Percentiles rank a stretch among this genome's conserved stretches.
These are phyloP conservation scores for Eudasyphora cyanicolor DNA, from an alignment of 2,888 invertebrate genomes.

Conservation along the genomic window DNA sequence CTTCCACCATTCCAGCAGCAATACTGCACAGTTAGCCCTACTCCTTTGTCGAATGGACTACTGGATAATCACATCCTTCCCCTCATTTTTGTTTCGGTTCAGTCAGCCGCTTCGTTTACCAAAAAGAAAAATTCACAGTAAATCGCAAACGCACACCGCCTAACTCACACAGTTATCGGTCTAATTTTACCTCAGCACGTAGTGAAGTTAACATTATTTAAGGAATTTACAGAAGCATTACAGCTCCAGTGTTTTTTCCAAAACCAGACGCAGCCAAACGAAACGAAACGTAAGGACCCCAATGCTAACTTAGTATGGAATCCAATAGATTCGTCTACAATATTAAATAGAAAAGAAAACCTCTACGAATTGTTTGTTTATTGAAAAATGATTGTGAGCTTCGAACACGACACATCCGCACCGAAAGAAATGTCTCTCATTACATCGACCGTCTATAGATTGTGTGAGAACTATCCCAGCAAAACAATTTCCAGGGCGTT, in stretches of 20 bases:
- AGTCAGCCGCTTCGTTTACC: constrained; percentile 6
- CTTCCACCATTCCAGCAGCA: background rate
- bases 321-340: background rate
- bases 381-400: constrained; percentile 55
- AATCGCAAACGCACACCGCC: background rate
- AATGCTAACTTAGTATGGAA: constrained; percentile 4
- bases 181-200: constrained; percentile 43
- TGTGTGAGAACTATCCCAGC: background rate
- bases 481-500: no score
- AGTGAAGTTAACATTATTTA: constrained; percentile 45
- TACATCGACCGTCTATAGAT: background rate
- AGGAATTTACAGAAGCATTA: constrained; percentile 25
- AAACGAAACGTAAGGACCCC: background rate
- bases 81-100: background rate
- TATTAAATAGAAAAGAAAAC: constrained; percentile 37
- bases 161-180: background rate
- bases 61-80: background rate
- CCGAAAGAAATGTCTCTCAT: constrained; percentile 4
- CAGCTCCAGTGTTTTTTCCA: background rate
- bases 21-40: constrained; percentile 3
- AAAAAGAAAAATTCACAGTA: constrained; percentile 6
- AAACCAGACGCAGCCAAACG: background rate
- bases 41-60: background rate
- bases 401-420: constrained; percentile 36
- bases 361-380: constrained; percentile 57